A percentile compares a stretch with the other conserved stretches of the same genome.
Conservation (phyloP, 2,888 invertebrate genomes). For the Notodromas monacha region DNA sequence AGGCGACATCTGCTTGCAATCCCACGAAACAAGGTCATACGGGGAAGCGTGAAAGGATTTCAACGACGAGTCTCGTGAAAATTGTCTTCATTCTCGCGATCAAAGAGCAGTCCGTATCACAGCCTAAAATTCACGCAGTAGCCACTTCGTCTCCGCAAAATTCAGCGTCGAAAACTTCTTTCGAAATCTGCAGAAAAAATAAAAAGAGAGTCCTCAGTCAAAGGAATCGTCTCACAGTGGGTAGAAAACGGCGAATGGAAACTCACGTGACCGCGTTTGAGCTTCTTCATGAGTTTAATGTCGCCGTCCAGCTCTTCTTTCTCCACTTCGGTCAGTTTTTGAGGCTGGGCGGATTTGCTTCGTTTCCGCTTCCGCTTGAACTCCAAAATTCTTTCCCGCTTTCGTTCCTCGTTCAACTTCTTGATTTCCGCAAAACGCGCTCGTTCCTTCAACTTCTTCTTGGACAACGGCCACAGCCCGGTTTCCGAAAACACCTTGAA, state of each 20-base stretch:
- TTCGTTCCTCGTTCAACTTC: too few species aligned
- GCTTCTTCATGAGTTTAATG: constrained; percentile 44
- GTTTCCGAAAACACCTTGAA: constrained; percentile 32
- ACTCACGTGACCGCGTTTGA: constrained; percentile 40
- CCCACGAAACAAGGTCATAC: too few species aligned
- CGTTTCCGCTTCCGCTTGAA: constrained; percentile 29
- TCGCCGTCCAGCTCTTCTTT: constrained; percentile 29
- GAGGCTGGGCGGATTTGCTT: constrained; percentile 28
- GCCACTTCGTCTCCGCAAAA: constrained; percentile 13
- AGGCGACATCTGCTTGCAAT: too few species aligned
- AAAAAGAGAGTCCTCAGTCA: not conserved
- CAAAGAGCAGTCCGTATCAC: too few species aligned
- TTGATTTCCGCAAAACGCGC: constrained; percentile 13
- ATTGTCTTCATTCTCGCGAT: too few species aligned
- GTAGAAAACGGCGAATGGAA: not conserved
- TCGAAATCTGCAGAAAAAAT: constrained; percentile 16
- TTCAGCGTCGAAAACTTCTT: constrained; percentile 19
- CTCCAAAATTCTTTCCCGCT: constrained; percentile 27
- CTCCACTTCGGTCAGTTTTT: constrained; percentile 18
- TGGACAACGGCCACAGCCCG: constrained; percentile 35
- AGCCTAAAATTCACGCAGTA: too few species aligned
- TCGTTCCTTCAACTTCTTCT: constrained; percentile 17
- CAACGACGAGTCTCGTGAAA: too few species aligned
- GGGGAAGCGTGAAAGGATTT: too few species aligned
- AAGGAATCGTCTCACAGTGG: too few species aligned